These are phyloP conservation scores for Prunella himalayana DNA, from an alignment of 2,113 vertebrate genomes.

Conservation along the genomic window DNA sequence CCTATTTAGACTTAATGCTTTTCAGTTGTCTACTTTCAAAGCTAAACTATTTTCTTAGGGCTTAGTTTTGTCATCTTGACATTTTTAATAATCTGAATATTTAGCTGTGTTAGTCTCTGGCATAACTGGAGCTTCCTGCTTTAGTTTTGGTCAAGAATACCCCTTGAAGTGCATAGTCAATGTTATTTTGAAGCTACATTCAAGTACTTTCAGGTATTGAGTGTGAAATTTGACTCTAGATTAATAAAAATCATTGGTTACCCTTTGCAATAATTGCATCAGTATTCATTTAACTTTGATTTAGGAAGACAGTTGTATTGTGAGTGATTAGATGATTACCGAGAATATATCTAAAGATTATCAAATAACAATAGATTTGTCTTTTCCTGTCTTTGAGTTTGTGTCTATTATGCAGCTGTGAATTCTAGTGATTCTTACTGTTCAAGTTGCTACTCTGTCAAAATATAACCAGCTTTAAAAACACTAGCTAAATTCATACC, in stretches of 20 bases:
- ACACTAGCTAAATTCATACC: not conserved
- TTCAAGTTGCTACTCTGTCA: not conserved
- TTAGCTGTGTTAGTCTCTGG: not conserved
- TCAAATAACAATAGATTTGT: not conserved
- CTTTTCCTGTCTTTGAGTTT: not conserved
- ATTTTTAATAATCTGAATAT: not conserved
- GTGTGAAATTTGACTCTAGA: not conserved
- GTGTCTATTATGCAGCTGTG: not conserved
- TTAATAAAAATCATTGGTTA: not conserved
- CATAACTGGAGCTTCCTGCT: not conserved
- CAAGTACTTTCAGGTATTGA: not conserved
- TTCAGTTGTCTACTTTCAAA: not conserved
- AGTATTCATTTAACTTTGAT: not conserved
- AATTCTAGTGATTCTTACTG: not conserved
- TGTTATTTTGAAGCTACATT: not conserved
- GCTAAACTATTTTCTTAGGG: not conserved
- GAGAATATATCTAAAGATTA: not conserved
- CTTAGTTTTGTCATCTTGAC: not conserved
- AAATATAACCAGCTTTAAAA: not conserved
- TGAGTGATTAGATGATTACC: not conserved
- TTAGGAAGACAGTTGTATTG: not conserved
- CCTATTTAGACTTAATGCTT: not conserved
- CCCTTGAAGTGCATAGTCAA: not conserved
- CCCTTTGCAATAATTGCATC: not conserved
- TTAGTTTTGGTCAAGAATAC: not conserved